Evolutionary conservation across 1,140 invertebrate genomes (phyloP), one percentile per base, ranked within the genome.

Genomic region (Andrena cerasifolii): DNA sequence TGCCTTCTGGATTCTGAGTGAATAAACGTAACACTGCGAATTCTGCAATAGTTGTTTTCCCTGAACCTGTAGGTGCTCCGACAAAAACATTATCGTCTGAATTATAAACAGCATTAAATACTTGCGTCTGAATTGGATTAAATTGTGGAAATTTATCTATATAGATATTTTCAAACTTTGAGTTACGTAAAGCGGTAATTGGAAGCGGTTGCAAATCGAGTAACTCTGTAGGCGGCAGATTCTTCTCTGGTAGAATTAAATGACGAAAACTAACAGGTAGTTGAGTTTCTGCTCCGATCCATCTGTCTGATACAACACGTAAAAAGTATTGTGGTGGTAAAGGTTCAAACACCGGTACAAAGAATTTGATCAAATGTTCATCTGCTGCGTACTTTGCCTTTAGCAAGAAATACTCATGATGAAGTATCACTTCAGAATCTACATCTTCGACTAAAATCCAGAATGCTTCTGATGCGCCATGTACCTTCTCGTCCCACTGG

Each of bases 391-490:
- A 99, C 91, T 99, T 99, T 70, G 97, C 94, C 93, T 99, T 99
- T 0, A 99, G 93, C 16, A 99, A 93, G 90, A 99, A 99, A 91
- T 97, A 99, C 92, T 99, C 99, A 90, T 99, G 98, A 92, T 99
- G 99, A 0, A 99, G 94, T 86, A 99, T 95, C 2, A 97, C 95
- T 89, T 99, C 99, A 0, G 97, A 98, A 93, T 99, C 98, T 0
- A 99, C 98, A 92, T 99, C 99, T 91, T 99, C 99, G 0, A 99
- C 98, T 12, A 99, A 93, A 84, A 99, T 99, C 99, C 99, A 99
- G 93, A 99, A 99, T 0, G 97, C 98, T 93, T 99, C 98, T 0
- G 98, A 99, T 62, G 96, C 95, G 0, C 98, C 98, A 90, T 99
- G 98, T 33, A 99, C 93, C 91, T 99, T 99, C 78, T 99, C 98